Evolutionary conservation across 1,140 invertebrate species (phyloP).

Genomic region (Aphis craccivora): DNA sequence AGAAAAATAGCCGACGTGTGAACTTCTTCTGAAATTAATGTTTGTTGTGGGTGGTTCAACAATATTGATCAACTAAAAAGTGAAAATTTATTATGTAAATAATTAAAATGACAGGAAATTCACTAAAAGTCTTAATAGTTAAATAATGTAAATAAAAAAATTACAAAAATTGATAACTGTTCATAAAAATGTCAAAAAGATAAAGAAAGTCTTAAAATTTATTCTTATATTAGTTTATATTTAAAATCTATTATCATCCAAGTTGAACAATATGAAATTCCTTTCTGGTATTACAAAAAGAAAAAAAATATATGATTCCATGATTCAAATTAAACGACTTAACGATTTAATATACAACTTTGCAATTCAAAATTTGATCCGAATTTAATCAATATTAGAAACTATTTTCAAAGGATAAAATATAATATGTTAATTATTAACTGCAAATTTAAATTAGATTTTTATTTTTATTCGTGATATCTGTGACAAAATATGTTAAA

Average conservation of each 20-base stretch:
- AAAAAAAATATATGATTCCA: neutral
- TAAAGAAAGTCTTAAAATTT: neutral
- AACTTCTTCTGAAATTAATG: neutral
- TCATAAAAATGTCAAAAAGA: neutral
- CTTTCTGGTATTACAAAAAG: neutral
- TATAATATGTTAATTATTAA: neutral
- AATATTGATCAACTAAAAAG: neutral
- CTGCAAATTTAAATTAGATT: neutral
- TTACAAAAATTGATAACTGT: too few species aligned
- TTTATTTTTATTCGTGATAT: neutral
- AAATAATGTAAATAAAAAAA: too few species aligned
- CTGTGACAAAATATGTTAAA: neutral
- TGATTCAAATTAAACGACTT: neutral
- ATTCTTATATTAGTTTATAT: neutral
- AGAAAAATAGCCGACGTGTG: neutral
- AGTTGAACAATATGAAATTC: neutral
- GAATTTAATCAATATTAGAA: neutral
- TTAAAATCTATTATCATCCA: neutral
- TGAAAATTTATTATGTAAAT: neutral
- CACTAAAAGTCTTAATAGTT: neutral
- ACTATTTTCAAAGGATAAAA: neutral
- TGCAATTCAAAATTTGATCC: neutral
- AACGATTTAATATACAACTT: too few species aligned
- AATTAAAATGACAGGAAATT: neutral
- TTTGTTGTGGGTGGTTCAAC: too few species aligned